Base-by-base conservation (phyloP, 1,140 invertebrate genomes). In the Hypothenemus hampei region DNA sequence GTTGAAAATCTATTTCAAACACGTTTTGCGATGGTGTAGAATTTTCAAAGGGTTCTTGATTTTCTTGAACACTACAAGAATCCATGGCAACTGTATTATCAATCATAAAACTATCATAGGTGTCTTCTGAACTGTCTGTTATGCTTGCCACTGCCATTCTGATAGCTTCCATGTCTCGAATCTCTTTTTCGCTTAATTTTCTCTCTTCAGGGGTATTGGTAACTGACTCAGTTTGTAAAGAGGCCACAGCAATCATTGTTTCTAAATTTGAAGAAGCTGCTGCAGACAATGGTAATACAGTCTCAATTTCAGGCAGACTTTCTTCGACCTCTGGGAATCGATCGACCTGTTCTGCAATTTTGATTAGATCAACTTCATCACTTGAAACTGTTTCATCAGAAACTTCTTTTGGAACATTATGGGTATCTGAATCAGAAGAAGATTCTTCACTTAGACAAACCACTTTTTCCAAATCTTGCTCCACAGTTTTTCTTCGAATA, bases 201-300 rank as follows among this genome's bases (percentile, higher is more conserved):
- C 31, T 26, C 21, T 47, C 47, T 16, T 23, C 35, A 19, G 15
- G 31, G 11, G 39, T 26, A 18, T 54, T 43, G n/a, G 29, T 15
- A 3, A 43, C 33, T 26, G 52, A 22, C 31, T 51, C 48, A 37
- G 52, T 47, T 41, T 61, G 59, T 33, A 64, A 52, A 21, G 47
- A 57, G 3, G 53, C 53, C 13, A 64, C 59, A 18, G 62, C 57
- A 21, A 64, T 43, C 21, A 62, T 57, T 5, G 61, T 63, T 45
- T 63, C 61, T 22, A 63, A 56, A 50, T 61, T 63, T 5, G 43
- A 43, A 1, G 36, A 10, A 24, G 51, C 10, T 13, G 33, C 40
- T 36, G 29, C 10, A 10, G 40, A 20, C 20, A n/a, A n/a, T n/a
- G n/a, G n/a, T n/a, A 26, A 20, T 24, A 43, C 23, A 21, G 16